Evolutionary conservation across 1,140 invertebrate genomes (phyloP).

Genomic region (Cotesia glomerata): DNA sequence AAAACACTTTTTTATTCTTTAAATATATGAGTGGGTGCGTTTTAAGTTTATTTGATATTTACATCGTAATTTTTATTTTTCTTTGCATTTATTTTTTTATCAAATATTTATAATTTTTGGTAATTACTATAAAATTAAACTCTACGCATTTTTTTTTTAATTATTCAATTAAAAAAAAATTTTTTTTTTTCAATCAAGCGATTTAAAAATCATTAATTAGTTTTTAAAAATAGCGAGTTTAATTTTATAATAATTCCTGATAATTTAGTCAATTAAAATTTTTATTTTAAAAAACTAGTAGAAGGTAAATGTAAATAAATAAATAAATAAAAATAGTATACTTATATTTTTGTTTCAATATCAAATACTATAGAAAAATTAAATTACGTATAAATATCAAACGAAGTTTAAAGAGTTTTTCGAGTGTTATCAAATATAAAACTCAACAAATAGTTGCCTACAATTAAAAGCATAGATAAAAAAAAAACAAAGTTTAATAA

Average conservation of each 20-base stretch:
- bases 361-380: background rate
- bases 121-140: background rate
- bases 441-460: constrained; percentile 60
- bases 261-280: too few species aligned
- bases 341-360: constrained; percentile 1
- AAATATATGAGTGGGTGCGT: constrained; percentile 51
- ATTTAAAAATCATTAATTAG: too few species aligned
- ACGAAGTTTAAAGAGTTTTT: constrained; percentile 54
- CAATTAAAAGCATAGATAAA: constrained; percentile 56
- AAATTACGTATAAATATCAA: constrained; percentile 58
- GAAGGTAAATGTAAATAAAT: background rate
- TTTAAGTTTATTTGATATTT: constrained; percentile 55
- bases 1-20: constrained; percentile 35
- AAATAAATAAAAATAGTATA: background rate
- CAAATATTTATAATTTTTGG: background rate
- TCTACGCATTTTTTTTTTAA: too few species aligned
- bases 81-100: background rate
- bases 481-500: constrained; percentile 53
- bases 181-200: too few species aligned
- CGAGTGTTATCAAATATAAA: constrained; percentile 60
- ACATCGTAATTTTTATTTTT: constrained; percentile 51
- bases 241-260: too few species aligned
- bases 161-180: too few species aligned
- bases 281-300: background rate
- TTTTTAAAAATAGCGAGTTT: too few species aligned